phyloP scores from a whole-genome alignment of 2,797 vertebrate species.

The Danio jaintianensis region DNA sequence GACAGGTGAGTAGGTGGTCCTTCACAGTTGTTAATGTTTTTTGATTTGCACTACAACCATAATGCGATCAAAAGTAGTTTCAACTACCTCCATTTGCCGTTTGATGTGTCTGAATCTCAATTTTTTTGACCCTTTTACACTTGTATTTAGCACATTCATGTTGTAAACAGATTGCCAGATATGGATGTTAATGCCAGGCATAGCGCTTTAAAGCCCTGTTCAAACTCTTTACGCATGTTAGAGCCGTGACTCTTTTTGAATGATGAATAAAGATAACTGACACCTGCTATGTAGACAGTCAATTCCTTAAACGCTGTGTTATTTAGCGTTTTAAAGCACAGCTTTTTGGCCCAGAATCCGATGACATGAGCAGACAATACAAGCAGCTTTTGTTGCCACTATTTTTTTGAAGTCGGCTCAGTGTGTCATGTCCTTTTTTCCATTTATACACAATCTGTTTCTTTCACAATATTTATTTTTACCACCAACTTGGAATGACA shows the following conservation, averaged over 20 bases:
- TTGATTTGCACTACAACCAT: not conserved
- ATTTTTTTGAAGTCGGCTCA: too few species aligned
- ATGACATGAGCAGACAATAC: too few species aligned
- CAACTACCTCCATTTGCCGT: not conserved
- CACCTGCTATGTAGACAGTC: too few species aligned
- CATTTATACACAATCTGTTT: not conserved
- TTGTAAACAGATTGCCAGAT: not conserved
- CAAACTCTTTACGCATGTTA: not conserved
- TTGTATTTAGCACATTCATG: not conserved
- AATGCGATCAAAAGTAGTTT: not conserved
- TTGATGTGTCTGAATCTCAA: not conserved
- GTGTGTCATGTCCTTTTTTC: not conserved
- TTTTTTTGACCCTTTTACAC: not conserved
- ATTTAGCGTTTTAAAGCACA: too few species aligned
- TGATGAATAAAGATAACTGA: too few species aligned
- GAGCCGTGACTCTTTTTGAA: too few species aligned
- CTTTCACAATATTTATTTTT: not conserved
- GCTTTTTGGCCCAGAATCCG: too few species aligned
- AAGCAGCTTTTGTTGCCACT: too few species aligned
- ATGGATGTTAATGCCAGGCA: not conserved
- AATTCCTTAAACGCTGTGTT: too few species aligned
- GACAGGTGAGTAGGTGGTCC: not conserved
- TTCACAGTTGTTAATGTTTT: too few species aligned
- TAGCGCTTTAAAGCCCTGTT: not conserved
- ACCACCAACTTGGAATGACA: not conserved